Evolutionary conservation across 2,888 invertebrate species (phyloP), one percentile per base, ranked within the genome.

Genomic region (Melieria picta): DNA sequence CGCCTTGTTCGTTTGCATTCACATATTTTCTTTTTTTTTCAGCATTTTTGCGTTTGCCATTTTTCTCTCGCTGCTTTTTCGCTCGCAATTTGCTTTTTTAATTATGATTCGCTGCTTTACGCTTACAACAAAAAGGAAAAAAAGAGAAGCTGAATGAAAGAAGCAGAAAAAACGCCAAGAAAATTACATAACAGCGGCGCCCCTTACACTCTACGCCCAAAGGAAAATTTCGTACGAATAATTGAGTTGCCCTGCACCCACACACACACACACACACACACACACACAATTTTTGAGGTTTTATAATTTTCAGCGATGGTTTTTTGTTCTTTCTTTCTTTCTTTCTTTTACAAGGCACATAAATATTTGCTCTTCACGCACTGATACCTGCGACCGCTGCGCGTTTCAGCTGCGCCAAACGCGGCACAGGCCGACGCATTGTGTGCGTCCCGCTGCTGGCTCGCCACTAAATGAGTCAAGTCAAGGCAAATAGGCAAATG

Each of bases 41-140:
- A 45, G n/a, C 9, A 58, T 30, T 65, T 56, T 4, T 30, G 10
- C 43, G 9, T 43, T 5, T 16, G n/a, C 56, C 56, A 6, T 30
- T 47, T 10, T n/a, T 9, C 52, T 13, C 48, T 16, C 48, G 10
- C 42, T 30, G 30, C 7, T 10, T 30, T 48, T 50, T 48, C 63
- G 42, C 42, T 63, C 52, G 16, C 52, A 42, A 4, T 52, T 64
- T 47, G 43, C 64, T 64, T 43, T 64, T 64, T 64, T 52, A 30
- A 50, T 63, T 63, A 46, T 64, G 45, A 64, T 64, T 64, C 45
- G 55, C 43, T 43, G 64, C 43, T 64, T 52, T 52, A 55, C 55
- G 52, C 45, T 47, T 43, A 16, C 16, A 64, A 52, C 30, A 30
- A 30, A 30, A 16, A 16, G 16, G 2, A 16, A 16, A 30, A 30